Evolutionary conservation across 2,888 invertebrate genomes (phyloP).

Genomic region (Isotomurus palustris): DNA sequence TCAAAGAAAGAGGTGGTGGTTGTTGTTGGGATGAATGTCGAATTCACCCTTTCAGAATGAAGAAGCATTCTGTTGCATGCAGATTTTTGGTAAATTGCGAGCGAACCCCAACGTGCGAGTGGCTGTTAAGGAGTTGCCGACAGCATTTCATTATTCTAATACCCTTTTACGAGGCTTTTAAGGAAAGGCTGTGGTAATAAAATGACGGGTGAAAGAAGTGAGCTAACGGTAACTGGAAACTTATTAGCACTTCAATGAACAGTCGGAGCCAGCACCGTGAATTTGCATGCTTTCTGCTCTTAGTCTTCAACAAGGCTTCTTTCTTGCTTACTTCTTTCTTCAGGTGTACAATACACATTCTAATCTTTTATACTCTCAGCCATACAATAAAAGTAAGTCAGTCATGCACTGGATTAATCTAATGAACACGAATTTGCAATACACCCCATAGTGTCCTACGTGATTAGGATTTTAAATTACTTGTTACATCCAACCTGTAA

Average conservation of each 20-base stretch:
- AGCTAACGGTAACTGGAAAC: conserved; percentile 11
- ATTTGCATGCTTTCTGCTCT: not conserved
- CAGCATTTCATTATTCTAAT: conserved; percentile 13
- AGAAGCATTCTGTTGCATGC: too few species aligned
- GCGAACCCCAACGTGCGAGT: not conserved
- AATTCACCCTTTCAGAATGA: too few species aligned
- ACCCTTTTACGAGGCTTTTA: conserved; percentile 9
- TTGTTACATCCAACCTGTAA: too few species aligned
- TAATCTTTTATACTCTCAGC: not conserved
- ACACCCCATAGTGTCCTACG: too few species aligned
- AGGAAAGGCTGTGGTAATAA: not conserved
- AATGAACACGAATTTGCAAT: not conserved
- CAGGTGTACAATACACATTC: not conserved
- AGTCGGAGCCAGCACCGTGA: not conserved
- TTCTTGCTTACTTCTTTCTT: not conserved
- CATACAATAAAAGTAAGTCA: not conserved
- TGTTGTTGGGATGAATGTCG: too few species aligned
- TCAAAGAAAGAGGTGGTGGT: too few species aligned
- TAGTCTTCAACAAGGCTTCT: not conserved
- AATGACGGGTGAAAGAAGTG: not conserved
- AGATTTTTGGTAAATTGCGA: too few species aligned
- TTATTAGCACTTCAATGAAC: conserved; percentile 10
- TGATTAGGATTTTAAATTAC: too few species aligned
- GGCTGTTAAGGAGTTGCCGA: conserved; percentile 11
- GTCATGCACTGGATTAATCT: conserved; percentile 12